Percentiles rank a stretch among this genome's conserved stretches.
Evolutionary conservation across 2,113 vertebrate genomes (phyloP).

Genomic region (Nothocercus julius): DNA sequence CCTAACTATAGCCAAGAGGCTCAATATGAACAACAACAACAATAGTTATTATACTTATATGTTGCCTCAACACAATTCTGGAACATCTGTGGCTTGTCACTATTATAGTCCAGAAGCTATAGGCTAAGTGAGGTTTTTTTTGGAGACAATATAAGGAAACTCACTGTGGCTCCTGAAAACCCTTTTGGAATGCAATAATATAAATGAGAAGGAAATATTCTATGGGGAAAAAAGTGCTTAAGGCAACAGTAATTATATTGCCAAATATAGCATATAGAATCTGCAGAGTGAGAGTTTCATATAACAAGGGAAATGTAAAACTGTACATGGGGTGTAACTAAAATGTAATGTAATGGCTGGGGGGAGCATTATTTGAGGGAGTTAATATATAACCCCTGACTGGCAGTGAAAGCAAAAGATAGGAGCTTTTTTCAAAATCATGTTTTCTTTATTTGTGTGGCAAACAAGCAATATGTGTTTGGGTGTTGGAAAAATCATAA

Average conservation of each 20-base stretch:
- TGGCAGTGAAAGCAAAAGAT: not conserved
- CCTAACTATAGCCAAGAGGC: not conserved
- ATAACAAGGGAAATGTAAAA: slow-evolving; percentile 57
- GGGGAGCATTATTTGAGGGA: slow-evolving; percentile 5
- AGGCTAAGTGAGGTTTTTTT: not conserved
- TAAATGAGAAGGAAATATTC: slow-evolving; percentile 58
- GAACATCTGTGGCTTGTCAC: slow-evolving; percentile 41
- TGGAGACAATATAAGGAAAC: slow-evolving; percentile 20
- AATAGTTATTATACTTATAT: not conserved
- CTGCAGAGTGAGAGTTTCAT: slow-evolving; percentile 46
- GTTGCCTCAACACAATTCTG: slow-evolving; percentile 38
- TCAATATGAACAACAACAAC: not conserved
- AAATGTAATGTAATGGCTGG: slow-evolving; percentile 18
- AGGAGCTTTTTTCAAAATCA: not conserved
- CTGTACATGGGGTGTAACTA: slow-evolving; percentile 42
- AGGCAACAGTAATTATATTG: slow-evolving; percentile 69
- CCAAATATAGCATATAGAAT: slow-evolving; percentile 65
- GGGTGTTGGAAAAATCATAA: not conserved
- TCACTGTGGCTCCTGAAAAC: slow-evolving; percentile 41
- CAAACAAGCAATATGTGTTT: not conserved
- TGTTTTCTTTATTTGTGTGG: not conserved
- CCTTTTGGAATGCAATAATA: slow-evolving; percentile 50
- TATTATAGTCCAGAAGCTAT: slow-evolving; percentile 2
- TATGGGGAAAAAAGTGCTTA: slow-evolving; percentile 46
- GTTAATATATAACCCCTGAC: slow-evolving; percentile 20